Evolutionary conservation across 2,888 invertebrate genomes (phyloP).

Genomic region (Drosophila nr. fundita): DNA sequence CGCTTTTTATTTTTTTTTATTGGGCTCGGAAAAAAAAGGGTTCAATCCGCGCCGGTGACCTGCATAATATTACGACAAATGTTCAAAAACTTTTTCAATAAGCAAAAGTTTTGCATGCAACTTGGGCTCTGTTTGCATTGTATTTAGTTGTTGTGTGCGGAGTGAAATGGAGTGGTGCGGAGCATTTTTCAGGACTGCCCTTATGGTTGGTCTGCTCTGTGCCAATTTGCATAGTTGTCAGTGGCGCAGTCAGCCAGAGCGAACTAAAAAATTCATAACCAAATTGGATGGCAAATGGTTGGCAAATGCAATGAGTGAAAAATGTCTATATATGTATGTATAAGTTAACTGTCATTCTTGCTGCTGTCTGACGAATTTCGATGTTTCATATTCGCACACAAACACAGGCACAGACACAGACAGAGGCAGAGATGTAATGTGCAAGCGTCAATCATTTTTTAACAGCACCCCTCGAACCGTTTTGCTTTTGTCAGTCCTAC

Average conservation of each 20-base stretch:
- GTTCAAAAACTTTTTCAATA: conserved; percentile 76
- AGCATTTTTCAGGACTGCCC: background rate
- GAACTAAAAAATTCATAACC: conserved; percentile 71
- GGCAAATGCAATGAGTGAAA: conserved; percentile 23
- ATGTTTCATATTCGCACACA: conserved; percentile 62
- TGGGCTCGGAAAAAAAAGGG: conserved; percentile 55
- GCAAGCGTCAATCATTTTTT: conserved; percentile 62
- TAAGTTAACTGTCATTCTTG: conserved; percentile 40
- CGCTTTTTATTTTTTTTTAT: conserved; percentile 26
- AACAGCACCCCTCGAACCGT: background rate
- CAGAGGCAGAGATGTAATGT: conserved; percentile 22
- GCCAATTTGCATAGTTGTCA: conserved; percentile 73
- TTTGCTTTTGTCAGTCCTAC: conserved; percentile 28
- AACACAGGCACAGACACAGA: conserved; percentile 2
- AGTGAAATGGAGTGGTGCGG: background rate
- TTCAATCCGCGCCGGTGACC: conserved; percentile 62
- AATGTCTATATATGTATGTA: background rate
- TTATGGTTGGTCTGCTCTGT: conserved; percentile 2
- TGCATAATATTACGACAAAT: conserved; percentile 80
- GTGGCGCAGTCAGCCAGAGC: conserved; percentile 23
- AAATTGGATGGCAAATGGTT: conserved; percentile 49
- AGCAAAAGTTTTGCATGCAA: conserved; percentile 71
- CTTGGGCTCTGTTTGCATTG: conserved; percentile 25
- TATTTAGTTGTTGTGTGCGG: conserved; percentile 13
- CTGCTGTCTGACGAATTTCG: conserved; percentile 34